Conservation (phyloP, 2,888 invertebrate genomes). For the Scaptomyza tumidula region DNA sequence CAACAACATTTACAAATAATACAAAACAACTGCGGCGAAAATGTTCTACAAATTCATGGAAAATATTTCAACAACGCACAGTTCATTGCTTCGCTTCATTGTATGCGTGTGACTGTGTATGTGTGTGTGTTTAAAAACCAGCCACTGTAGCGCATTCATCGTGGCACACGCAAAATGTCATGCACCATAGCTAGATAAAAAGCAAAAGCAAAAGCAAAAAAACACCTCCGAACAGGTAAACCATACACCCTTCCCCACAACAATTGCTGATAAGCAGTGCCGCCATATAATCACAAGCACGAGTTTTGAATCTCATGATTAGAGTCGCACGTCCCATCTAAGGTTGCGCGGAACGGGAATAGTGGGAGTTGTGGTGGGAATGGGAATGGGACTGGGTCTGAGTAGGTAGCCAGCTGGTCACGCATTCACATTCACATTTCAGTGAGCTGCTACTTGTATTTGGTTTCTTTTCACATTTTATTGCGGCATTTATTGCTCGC, state of each 20-base stretch:
- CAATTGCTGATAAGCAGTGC: slow-evolving; percentile 48
- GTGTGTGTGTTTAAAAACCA: slow-evolving; percentile 49
- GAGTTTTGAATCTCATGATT: slow-evolving; percentile 75
- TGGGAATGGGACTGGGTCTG: slow-evolving; percentile 4
- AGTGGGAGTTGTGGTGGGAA: slow-evolving; percentile 9
- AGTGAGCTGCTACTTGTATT: slow-evolving; percentile 25
- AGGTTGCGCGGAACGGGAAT: not conserved
- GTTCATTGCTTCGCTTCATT: slow-evolving; percentile 55
- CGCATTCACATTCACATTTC: slow-evolving; percentile 35
- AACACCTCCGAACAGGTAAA: slow-evolving; percentile 21
- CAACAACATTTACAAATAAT: not conserved
- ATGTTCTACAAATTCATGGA: slow-evolving; percentile 73
- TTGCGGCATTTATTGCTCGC: slow-evolving; percentile 31
- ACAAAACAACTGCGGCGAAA: slow-evolving; percentile 30
- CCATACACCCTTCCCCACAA: not conserved
- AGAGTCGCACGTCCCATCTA: slow-evolving; percentile 41
- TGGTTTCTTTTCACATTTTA: not conserved
- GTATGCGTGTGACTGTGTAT: slow-evolving; percentile 4
- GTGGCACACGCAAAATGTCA: slow-evolving; percentile 77
- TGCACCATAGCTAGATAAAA: slow-evolving; percentile 70
- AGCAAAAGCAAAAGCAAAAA: not conserved
- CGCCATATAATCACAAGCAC: slow-evolving; percentile 64
- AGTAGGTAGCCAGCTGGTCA: too few species aligned
- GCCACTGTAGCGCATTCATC: slow-evolving; percentile 67
- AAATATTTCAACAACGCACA: slow-evolving; percentile 76